Base-by-base conservation (phyloP, 2,888 invertebrate genomes). In the Crepidodera aurea region DNA sequence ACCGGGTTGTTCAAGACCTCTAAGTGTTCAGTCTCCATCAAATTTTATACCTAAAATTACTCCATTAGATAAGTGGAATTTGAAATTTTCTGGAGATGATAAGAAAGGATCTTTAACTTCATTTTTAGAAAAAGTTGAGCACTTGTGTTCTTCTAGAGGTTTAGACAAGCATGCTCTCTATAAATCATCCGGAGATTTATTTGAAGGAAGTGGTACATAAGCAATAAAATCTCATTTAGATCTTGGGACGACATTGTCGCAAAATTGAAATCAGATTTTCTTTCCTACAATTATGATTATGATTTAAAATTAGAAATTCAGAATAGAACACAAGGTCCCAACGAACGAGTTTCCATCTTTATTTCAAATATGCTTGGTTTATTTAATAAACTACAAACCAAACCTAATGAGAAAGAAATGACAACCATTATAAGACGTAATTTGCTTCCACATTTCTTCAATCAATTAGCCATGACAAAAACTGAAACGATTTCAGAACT, bases 11-110 rank as follows among this genome's bases (percentile, higher is more conserved):
- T n/a, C n/a, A n/a, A n/a, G n/a, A n/a, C n/a, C n/a, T n/a, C n/a
- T n/a, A n/a, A n/a, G n/a, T n/a, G n/a, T n/a, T n/a, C n/a, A n/a
- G n/a, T n/a, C n/a, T n/a, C n/a, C n/a, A n/a, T n/a, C n/a, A n/a
- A n/a, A n/a, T n/a, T n/a, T n/a, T n/a, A n/a, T n/a, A n/a, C n/a
- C n/a, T n/a, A n/a, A n/a, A n/a, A n/a, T n/a, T n/a, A n/a, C n/a
- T n/a, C n/a, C 55, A 6, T 40, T 51, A 46, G 39, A 62, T 57
- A 62, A 62, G 32, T 57, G 62, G 62, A 51, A 57, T 34, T 4
- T 51, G 12, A 25, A 29, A 6, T 62, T 57, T 48, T 15, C 40
- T 15, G 59, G 55, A 8, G 34, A 48, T 12, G 34, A 25, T 18
- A 39, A 54, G 40, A 50, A 59, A 19, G 59, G 59, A 48, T 63